Conservation (phyloP, 2,888 invertebrate species). For the Metellina segmentata region DNA sequence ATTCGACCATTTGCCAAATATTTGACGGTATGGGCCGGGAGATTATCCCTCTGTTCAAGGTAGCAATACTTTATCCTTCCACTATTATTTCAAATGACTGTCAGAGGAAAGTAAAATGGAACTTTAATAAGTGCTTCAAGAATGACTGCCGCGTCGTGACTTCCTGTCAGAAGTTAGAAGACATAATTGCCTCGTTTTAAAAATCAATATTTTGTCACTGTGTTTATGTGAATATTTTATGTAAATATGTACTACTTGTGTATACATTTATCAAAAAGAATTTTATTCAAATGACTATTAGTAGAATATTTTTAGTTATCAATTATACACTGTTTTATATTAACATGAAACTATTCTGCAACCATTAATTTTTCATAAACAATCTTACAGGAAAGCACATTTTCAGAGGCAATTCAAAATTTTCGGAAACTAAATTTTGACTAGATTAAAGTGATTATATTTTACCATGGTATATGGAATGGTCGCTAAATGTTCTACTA, state of each 20-base stretch:
- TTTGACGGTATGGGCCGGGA: conserved; percentile 63
- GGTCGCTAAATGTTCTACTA: too few relatives aligned
- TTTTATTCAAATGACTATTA: background rate
- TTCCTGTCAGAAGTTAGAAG: background rate
- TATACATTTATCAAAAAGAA: background rate
- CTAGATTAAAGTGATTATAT: too few relatives aligned
- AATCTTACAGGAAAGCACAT: too few relatives aligned
- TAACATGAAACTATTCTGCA: too few relatives aligned
- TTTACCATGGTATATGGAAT: too few relatives aligned
- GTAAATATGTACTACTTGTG: background rate
- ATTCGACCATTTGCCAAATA: conserved; percentile 73
- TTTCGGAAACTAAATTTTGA: too few relatives aligned
- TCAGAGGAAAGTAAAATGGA: background rate
- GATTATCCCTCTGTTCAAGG: conserved; percentile 31
- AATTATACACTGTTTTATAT: too few relatives aligned
- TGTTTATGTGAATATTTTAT: background rate
- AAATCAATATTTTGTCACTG: background rate
- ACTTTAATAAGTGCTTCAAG: background rate
- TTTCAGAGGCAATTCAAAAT: too few relatives aligned
- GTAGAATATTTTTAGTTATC: too few relatives aligned
- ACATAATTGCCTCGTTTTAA: background rate
- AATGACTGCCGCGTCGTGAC: background rate
- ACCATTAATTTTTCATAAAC: too few relatives aligned
- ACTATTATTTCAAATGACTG: conserved; percentile 56
- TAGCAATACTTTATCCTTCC: conserved; percentile 55